These are phyloP conservation scores for Tragelaphus imberbis DNA, from an alignment of 2,113 vertebrate genomes.

Conservation along the genomic window DNA sequence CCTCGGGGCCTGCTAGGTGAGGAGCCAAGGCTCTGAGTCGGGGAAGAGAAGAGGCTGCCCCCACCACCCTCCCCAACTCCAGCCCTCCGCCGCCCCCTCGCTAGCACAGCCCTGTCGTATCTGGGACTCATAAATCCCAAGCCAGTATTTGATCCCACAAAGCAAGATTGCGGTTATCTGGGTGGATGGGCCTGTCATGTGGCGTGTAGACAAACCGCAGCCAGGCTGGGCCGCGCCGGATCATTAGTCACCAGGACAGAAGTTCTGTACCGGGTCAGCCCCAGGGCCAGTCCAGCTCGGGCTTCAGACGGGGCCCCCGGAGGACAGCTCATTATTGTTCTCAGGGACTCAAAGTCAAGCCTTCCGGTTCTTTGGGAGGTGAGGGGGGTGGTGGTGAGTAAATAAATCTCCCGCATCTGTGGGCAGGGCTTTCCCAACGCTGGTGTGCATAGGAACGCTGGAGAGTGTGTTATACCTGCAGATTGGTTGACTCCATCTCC, in stretches of 20 bases:
- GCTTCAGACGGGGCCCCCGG: constrained; percentile 57
- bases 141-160: constrained; percentile 82
- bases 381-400: neutral
- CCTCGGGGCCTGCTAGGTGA: constrained; percentile 62
- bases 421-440: neutral
- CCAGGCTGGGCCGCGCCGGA: constrained; percentile 62
- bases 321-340: constrained; percentile 62
- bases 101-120: constrained; percentile 76
- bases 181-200: constrained; percentile 77
- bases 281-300: constrained; percentile 52
- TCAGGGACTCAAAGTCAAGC: constrained; percentile 58
- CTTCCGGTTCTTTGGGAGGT: neutral
- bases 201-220: constrained; percentile 77
- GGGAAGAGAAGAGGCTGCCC: neutral
- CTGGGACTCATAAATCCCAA: constrained; percentile 83
- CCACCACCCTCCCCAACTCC: neutral
- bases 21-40: neutral
- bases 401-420: constrained; percentile 48
- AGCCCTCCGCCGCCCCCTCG: neutral
- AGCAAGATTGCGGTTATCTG: constrained; percentile 83
- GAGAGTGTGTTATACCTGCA: neutral
- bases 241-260: constrained; percentile 73
- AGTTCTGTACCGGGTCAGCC: constrained; percentile 61
- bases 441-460: neutral
- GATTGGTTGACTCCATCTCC: neutral